Base-by-base conservation (phyloP, 2,113 vertebrate genomes). In the Erythrocebus patas region DNA sequence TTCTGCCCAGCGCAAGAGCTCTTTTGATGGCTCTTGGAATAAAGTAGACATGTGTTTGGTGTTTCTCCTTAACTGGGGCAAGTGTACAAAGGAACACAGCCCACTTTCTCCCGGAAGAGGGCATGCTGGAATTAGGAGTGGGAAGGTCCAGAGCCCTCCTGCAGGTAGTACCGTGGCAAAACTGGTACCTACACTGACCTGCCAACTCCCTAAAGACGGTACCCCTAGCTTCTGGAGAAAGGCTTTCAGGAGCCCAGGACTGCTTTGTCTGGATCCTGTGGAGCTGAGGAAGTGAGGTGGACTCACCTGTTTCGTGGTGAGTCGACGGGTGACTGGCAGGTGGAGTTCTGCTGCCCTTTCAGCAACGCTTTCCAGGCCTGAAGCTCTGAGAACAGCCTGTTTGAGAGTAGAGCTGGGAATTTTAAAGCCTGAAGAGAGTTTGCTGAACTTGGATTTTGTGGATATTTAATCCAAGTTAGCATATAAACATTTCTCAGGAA, bases 351-450 rank as follows among this genome's bases (percentile, higher is more conserved):
- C 79, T 64, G 52, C 38, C 55, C 80, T 22, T 32, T 75, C 87
- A 45, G 1, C 50, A 72, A 55, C 5, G 18, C 48, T 79, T 6
- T 40, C 12, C 45, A 83, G 90, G 35, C 72, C 92, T 23, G 35
- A 90, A 45, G 43, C 30, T 52, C 61, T 50, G 61, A 87, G 83
- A 75, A 57, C 52, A 68, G 43, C 17, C 78, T 78, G 32, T 3
- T 72, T n/a, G 80, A 89, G 45, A 73, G 59, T 1, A 48, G 66
- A 23, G 22, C 78, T 76, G 7, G 5, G 7, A 70, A 25, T 94
- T 96, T 90, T 83, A 57, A 86, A n/a, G 8, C 43, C 38, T 66
- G 45, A 72, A 45, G 50, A 80, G 48, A 66, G 61, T 91, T 78
- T 89, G 40, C 75, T 81, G 48, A 50, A 45, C 5, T 3, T 76